Evolutionary conservation across 2,797 vertebrate genomes (phyloP).

Genomic region (Vireo griseus): DNA sequence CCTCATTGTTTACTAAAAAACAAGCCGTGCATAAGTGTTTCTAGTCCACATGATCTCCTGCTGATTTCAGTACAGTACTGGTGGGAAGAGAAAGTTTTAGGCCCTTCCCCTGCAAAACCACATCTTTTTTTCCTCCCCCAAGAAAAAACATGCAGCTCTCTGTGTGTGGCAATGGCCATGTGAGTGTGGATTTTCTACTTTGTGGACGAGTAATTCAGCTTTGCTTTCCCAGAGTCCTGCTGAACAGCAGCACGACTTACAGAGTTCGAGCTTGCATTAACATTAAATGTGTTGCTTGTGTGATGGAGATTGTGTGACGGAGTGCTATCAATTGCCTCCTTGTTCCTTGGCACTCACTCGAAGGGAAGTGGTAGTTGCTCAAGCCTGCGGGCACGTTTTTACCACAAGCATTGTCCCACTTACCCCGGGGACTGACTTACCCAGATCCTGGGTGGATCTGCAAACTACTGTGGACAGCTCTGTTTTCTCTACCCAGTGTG

Average conservation of each 20-base stretch:
- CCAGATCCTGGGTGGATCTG: background rate
- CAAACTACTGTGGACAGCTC: background rate
- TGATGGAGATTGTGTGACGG: background rate
- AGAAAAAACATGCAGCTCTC: background rate
- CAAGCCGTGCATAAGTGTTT: background rate
- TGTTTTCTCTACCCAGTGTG: background rate
- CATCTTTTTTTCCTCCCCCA: background rate
- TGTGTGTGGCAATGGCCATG: background rate
- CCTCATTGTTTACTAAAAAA: background rate
- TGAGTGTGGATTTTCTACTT: background rate
- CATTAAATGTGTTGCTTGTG: background rate
- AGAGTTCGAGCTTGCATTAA: background rate
- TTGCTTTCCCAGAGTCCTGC: background rate
- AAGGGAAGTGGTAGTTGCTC: background rate
- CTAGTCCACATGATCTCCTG: background rate
- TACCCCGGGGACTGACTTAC: background rate
- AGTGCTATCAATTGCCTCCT: background rate
- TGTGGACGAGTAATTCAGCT: background rate
- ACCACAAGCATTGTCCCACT: rapidly evolving
- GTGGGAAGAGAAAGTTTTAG: background rate
- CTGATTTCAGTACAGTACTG: background rate
- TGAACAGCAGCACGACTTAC: background rate
- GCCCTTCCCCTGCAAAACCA: background rate
- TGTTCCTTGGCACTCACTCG: background rate
- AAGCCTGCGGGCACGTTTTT: background rate